Base-by-base conservation (phyloP, 2,888 invertebrate genomes). In the Synanthedon myopaeformis region DNA sequence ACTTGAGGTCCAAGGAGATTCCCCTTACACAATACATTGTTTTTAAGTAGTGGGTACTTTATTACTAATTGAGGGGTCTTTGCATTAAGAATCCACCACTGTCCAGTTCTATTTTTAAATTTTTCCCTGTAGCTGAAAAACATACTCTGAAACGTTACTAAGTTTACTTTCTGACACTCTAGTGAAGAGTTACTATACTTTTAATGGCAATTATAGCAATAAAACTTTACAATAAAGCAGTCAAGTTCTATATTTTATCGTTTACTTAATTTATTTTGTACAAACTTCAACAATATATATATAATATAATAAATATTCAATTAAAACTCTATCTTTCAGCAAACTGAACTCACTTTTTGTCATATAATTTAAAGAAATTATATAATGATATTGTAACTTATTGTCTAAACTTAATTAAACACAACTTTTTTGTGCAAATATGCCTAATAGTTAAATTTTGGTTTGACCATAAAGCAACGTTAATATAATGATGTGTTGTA, bases 241-340 rank as follows among this genome's bases (percentile, higher is more conserved):
- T 88, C 88, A 88, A 88, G 87, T 88, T 88, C 88, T 89, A 88
- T 88, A 88, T 84, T 80, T 87, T 87, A 88, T 88, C 80, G 79
- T 88, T 87, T 88, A 88, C 88, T 89, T 89, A 89, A 84, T 88
- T 89, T 88, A 88, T 88, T 88, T 89, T 89, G 88, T 88, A 88
- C 88, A 88, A 89, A 89, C 86, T 89, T 89, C 87, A 89, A 89
- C 88, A 88, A 88, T 88, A 88, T 88, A 86, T 86, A 49, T 49
- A 45, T 45, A 45, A 42, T 42, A 42, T 87, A 87, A 85, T 88
- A 87, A 86, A 86, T 88, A 88, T 79, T 88, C 86, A 88, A 88
- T 86, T 86, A 86, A 88, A 87, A 77, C 79, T 86, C 86, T 88
- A 87, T 87, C 84, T 82, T 87, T 84, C 84, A 85, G 88, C 86